Evolutionary conservation across 2,888 invertebrate species (phyloP).

Genomic region (Rugalucina vietnamica): DNA sequence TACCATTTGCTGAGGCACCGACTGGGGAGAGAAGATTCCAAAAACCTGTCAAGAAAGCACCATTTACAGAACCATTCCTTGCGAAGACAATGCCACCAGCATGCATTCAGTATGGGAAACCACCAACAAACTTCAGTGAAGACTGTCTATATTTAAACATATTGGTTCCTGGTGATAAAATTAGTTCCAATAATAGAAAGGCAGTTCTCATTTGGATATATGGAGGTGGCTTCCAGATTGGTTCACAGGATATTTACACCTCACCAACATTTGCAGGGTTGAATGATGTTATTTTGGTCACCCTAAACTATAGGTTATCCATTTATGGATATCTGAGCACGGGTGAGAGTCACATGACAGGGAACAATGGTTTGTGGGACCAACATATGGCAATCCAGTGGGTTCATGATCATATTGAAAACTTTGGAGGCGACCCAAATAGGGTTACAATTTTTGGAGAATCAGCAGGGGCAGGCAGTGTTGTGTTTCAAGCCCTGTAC

Average conservation of each 20-base stretch:
- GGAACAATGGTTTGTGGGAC: neutral
- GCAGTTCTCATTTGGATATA: conserved; percentile 41
- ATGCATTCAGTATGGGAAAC: neutral
- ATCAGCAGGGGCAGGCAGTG: neutral
- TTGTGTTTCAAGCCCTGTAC: neutral
- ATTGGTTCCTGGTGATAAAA: neutral
- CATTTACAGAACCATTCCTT: neutral
- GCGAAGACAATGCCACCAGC: neutral
- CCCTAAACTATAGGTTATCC: conserved; percentile 34
- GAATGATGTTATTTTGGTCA: conserved; percentile 37
- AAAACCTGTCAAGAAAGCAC: neutral
- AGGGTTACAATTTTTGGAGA: neutral
- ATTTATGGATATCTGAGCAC: conserved; percentile 36
- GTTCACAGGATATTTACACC: neutral
- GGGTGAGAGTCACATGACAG: neutral
- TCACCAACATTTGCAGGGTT: neutral
- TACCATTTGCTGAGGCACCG: neutral
- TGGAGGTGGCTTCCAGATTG: conserved; percentile 25
- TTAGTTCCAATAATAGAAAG: neutral
- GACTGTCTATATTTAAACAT: conserved; percentile 41
- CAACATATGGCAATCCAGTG: conserved; percentile 1
- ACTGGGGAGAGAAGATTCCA: neutral
- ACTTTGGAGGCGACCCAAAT: neutral
- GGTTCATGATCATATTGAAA: neutral
- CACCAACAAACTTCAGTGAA: neutral